Evolutionary conservation across 2,113 vertebrate genomes (phyloP), one percentile per base, ranked within the genome.

Genomic region (Oncorhynchus kisutch): DNA sequence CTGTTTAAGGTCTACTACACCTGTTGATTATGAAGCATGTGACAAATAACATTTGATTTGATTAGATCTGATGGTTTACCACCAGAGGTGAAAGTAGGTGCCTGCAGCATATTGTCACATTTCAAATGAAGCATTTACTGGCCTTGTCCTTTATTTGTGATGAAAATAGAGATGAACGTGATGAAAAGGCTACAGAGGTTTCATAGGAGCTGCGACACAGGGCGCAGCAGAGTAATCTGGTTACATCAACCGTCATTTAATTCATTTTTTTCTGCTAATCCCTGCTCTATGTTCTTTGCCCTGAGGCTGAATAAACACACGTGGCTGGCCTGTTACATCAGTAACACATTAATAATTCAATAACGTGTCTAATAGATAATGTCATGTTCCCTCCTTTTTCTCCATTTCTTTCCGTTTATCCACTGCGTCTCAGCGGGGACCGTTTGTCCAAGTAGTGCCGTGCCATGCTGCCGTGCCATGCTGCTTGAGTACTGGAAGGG

Each of bases 211-310:
- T 62, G 57, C 5, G 18, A 60, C 59, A 60, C 59, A 20, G 4
- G 60, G 75, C 22, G 73, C 80, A 81, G 77, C 71, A 49, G 71
- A 34, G 34, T 90, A 89, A 90, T 91, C 86, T 86, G 80, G 67
- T 91, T 92, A 80, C 87, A 85, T 90, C 91, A 92, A 71, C 70
- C 78, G 24, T 67, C 67, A 24, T 67, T 84, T 80, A 82, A 76
- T 45, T 81, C 71, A n/a, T 77, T 91, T 88, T 83, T 83, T 12
- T 68, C 73, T 4, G 75, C 85, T 72, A 78, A 65, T 87, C 81
- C 84, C 77, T 69, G 67, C 12, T 51, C 12, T 49, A 54, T 74
- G 62, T 72, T 7, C 14, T 67, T 45, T 76, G 80, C 83, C 86
- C 82, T 70, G 74, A 74, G 62, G 81, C 78, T 39, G 62, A 72